These are phyloP conservation scores for Malurus elegans DNA, from an alignment of 2,113 vertebrate genomes.

Conservation along the genomic window DNA sequence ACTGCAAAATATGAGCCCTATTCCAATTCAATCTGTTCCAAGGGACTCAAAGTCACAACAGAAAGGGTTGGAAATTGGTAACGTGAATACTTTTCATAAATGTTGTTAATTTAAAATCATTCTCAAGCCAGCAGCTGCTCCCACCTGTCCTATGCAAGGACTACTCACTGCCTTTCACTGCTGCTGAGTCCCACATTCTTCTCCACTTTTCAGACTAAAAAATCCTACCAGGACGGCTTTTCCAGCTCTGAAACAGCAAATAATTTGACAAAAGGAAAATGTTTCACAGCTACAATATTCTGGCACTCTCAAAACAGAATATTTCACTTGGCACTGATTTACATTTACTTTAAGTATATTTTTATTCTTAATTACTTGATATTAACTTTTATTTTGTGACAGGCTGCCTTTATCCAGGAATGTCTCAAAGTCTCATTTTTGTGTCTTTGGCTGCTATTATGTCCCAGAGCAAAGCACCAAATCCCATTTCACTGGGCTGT, in stretches of 20 bases:
- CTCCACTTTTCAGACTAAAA: not conserved
- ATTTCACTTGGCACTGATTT: not conserved
- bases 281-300: rapidly evolving
- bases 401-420: not conserved
- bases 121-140: not conserved
- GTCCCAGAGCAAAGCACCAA: not conserved
- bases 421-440: not conserved
- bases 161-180: rapidly evolving
- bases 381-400: not conserved
- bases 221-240: no score
- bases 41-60: not conserved
- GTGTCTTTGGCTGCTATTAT: not conserved
- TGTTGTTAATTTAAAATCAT: not conserved
- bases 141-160: not conserved
- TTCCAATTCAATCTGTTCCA: not conserved
- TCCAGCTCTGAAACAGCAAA: not conserved
- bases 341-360: no score
- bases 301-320: not conserved
- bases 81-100: not conserved
- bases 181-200: no score
- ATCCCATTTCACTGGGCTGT: not conserved
- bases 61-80: not conserved
- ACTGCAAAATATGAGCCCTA: not conserved
- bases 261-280: not conserved
- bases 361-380: not conserved